Evolutionary conservation across 2,113 vertebrate species (phyloP), one percentile per base, ranked within the genome.

Genomic region (Cyanoramphus novaezelandiae): DNA sequence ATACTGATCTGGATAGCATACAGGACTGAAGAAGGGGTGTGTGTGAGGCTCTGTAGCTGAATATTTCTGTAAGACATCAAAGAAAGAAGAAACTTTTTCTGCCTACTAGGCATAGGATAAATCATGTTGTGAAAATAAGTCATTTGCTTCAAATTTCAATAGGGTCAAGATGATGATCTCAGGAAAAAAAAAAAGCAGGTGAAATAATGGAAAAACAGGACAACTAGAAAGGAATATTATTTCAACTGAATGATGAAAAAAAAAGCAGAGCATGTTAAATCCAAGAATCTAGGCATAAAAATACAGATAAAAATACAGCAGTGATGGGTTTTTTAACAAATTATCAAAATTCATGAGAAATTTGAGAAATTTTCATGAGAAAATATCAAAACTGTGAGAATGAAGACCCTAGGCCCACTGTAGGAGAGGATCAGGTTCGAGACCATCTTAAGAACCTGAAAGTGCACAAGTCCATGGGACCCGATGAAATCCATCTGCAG

Each of bases 1-100:
- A 62, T 46, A 23, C 24, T 63, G 63, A 88, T 63, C 29, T 44
- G 13, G 35, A 44, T 16, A 29, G 19, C 41, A 17, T 13, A 37
- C 11, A 33, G 41, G 57, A 63, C 62, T 8, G 37, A 57, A 20
- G 7, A 8, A 3, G 4, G 2, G 3, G 8, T 2, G 8, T 2
- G 2, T 7, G 33, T 24, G 57, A 21, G 2, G 9, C 7, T 74
- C 46, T 67, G 62, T 50, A 78, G 62, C 18, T 71, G 29, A 53
- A 10, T 57, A 50, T 43, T 96, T 64, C 1, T 7, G 0, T 16
- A 50, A 43, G 47, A 70, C 8, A 55, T 31, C 10, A 52, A 90
- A 39, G 25, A 74, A 82, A 70, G 6, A 70, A 35, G 9, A 33
- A 27, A 24, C 3, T 16, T 64, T 44, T 86, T 9, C 49, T 78